Percentiles rank a stretch among this genome's conserved stretches.
These are phyloP conservation scores for Sminthurides bifidus DNA, from an alignment of 1,140 invertebrate genomes.

Conservation along the genomic window DNA sequence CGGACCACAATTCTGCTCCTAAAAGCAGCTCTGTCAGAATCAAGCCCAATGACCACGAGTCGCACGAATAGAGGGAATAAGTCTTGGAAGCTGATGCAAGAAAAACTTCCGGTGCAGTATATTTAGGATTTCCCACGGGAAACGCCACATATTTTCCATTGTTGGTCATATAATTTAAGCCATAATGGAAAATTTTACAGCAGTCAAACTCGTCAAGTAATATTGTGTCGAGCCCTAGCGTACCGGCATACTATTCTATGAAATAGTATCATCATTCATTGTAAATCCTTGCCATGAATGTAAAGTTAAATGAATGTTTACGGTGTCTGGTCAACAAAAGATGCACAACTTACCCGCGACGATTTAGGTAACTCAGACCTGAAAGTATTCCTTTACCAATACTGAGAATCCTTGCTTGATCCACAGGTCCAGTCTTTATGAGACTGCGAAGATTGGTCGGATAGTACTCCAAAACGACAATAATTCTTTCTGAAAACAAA, in stretches of 20 bases:
- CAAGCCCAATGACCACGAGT: conserved; percentile 85
- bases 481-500: conserved; percentile 63
- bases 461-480: conserved; percentile 77
- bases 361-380: conserved; percentile 61
- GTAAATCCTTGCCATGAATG: too few species aligned
- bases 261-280: too few species aligned
- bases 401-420: conserved; percentile 42
- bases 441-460: conserved; percentile 45
- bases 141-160: conserved; percentile 72
- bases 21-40: conserved; percentile 67
- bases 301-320: too few species aligned
- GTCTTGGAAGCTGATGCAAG: conserved; percentile 40
- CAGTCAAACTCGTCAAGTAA: conserved; percentile 55
- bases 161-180: conserved; percentile 81
- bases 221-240: conserved; percentile 71
- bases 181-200: conserved; percentile 84
- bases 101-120: conserved; percentile 75
- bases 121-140: conserved; percentile 78
- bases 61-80: conserved; percentile 38
- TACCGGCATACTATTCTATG: conserved; percentile 60
- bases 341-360: conserved; percentile 37
- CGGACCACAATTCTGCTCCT: conserved; percentile 49
- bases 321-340: background rate
- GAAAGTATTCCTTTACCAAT: conserved; percentile 56
- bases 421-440: conserved; percentile 32